phyloP scores from a whole-genome alignment of 2,113 vertebrate species.

The Megaleporinus macrocephalus region DNA sequence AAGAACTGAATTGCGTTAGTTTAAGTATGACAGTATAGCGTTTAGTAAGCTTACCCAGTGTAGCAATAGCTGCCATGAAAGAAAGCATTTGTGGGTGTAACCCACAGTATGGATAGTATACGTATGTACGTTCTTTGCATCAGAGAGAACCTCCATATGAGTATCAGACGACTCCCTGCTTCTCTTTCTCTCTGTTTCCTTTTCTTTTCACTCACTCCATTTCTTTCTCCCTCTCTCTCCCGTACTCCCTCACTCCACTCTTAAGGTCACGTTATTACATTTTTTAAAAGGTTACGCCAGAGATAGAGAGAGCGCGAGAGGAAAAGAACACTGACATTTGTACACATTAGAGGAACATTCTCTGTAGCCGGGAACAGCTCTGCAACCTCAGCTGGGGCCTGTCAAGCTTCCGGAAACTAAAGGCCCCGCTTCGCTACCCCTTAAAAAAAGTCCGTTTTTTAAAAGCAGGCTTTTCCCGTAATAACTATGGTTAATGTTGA shows the following conservation, averaged over 20 bases:
- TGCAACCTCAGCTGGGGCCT: not conserved
- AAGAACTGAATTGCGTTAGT: too few species aligned
- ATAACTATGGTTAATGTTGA: slow-evolving; percentile 7
- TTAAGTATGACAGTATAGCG: too few species aligned
- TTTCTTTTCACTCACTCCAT: not conserved
- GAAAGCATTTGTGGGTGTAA: too few species aligned
- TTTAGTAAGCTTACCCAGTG: too few species aligned
- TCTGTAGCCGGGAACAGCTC: not conserved
- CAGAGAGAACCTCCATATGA: not conserved
- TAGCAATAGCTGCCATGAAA: too few species aligned
- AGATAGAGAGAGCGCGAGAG: slow-evolving; percentile 42
- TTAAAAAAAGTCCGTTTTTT: not conserved
- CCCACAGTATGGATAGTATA: too few species aligned
- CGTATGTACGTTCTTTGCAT: not conserved
- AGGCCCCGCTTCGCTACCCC: not conserved
- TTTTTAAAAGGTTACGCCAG: slow-evolving; percentile 60
- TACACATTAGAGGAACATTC: slow-evolving; percentile 53
- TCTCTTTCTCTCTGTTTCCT: not conserved
- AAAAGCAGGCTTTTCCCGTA: not conserved
- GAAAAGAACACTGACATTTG: slow-evolving; percentile 52
- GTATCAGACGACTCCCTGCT: slow-evolving; percentile 50
- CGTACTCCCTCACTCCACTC: not conserved
- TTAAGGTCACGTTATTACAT: slow-evolving; percentile 56
- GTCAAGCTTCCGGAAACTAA: not conserved
- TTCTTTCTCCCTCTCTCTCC: not conserved